Base-by-base conservation (phyloP, 2,113 vertebrate species). In the Erythrocercus mccallii region DNA sequence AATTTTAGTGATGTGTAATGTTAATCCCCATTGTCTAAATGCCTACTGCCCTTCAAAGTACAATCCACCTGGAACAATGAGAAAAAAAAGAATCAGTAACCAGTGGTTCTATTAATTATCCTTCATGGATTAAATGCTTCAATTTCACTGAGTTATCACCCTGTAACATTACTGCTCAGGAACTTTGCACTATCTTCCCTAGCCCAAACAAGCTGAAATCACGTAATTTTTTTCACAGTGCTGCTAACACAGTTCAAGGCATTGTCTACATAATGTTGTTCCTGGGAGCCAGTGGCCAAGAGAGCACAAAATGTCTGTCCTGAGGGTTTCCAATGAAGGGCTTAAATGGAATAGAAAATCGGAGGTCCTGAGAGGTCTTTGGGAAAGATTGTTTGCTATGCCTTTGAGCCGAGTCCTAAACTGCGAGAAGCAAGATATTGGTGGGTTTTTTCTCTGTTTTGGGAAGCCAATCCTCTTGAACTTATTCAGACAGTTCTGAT, bases 121-220 rank as follows among this genome's bases (percentile, higher is more conserved):
- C 57, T 89, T 83, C 88, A 68, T 74, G 86, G 74, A 83, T 89
- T 95, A 93, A 93, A 94, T 56, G 51, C 80, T 94, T 91, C 82
- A 48, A 72, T 94, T 94, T 93, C 83, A 65, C 88, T 11, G 12
- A 95, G 64, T 79, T 92, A 79, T 72, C 87, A 54, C 66, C 51
- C 74, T 77, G 4, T 71, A 93, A 81, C 81, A 69, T 47, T 51
- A 21, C 64, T 76, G 53, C 68, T 95, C 70, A 56, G 65, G 84
- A 95, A 90, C 65, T 92, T 61, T 83, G 54, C 69, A n/a, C 60
- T 66, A 31, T 79, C 74, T 92, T 85, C 42, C 54, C 78, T 64
- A 7, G 4, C 76, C 81, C 78, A 93, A 86, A 81, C 48, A 92
- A 91, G 70, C 74, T 81, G 53, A 84, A 84, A 95, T 85, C 68